phyloP scores from a whole-genome alignment of 2,113 vertebrate genomes.

The Euleptes europaea region DNA sequence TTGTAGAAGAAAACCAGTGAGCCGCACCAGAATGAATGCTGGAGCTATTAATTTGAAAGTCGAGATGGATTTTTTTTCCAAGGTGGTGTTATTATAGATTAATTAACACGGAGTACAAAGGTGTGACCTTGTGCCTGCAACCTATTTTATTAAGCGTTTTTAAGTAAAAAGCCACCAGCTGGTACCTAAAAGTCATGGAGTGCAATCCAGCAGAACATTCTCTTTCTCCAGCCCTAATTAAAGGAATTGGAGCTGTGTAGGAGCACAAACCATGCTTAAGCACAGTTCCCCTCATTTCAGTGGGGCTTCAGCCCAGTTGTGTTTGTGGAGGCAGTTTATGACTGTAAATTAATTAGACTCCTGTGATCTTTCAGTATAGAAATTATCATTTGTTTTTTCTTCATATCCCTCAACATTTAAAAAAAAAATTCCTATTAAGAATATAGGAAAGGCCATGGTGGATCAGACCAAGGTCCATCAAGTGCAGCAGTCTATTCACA shows the following conservation, averaged over 20 bases:
- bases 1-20: slow-evolving; percentile 7
- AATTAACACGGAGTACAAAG: not conserved
- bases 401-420: not conserved
- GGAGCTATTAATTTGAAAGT: slow-evolving; percentile 6
- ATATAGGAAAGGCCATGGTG: no score
- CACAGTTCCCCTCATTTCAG: not conserved
- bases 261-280: not conserved
- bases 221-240: not conserved
- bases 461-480: no score
- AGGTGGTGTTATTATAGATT: not conserved
- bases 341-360: not conserved
- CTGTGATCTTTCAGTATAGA: not conserved
- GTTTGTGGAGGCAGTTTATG: not conserved
- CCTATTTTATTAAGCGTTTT: not conserved
- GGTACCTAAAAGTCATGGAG: not conserved
- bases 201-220: not conserved
- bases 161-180: not conserved
- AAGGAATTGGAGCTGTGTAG: not conserved
- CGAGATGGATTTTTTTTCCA: not conserved
- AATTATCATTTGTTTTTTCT: not conserved
- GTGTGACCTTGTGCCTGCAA: not conserved
- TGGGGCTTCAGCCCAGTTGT: not conserved
- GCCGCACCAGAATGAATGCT: not conserved
- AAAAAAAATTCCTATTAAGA: no score
- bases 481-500: no score